A percentile compares a stretch with the other conserved stretches of the same genome.
phyloP scores from a whole-genome alignment of 2,113 vertebrate species.

The Scortum barcoo region DNA sequence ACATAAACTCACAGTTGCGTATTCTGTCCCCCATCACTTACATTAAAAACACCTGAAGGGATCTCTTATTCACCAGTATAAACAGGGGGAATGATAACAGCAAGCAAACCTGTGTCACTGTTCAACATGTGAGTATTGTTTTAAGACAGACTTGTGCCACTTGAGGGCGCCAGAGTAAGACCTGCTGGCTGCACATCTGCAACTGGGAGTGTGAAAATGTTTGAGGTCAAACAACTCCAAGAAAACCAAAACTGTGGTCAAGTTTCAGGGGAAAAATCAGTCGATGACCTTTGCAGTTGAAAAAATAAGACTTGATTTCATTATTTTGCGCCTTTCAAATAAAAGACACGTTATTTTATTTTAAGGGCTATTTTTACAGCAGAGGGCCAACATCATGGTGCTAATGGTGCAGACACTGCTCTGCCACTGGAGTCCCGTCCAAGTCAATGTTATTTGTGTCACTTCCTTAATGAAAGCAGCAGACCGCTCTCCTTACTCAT shows the following conservation, averaged over 20 bases:
- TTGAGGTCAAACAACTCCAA: slow-evolving; percentile 22
- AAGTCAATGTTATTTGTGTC: slow-evolving; percentile 74
- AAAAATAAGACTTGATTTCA: slow-evolving; percentile 50
- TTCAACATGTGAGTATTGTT: background rate
- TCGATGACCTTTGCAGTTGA: slow-evolving; percentile 24
- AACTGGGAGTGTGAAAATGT: slow-evolving; percentile 30
- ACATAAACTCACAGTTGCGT: background rate
- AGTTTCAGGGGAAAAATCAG: slow-evolving; percentile 5
- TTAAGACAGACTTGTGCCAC: slow-evolving; percentile 29
- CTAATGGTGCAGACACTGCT: slow-evolving; percentile 62
- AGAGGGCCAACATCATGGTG: slow-evolving; percentile 65
- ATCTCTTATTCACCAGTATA: too few relatives aligned
- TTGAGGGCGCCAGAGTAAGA: slow-evolving; percentile 60
- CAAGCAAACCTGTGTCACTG: too few relatives aligned
- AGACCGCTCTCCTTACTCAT: slow-evolving; percentile 69
- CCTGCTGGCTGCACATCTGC: slow-evolving; percentile 3
- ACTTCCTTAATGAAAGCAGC: slow-evolving; percentile 82
- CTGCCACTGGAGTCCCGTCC: slow-evolving; percentile 53
- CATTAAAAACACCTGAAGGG: too few relatives aligned
- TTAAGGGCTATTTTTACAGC: slow-evolving; percentile 62
- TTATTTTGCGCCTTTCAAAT: slow-evolving; percentile 51
- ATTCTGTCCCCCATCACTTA: too few relatives aligned
- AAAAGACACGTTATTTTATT: slow-evolving; percentile 44
- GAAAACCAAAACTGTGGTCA: slow-evolving; percentile 18
- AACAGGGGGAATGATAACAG: too few relatives aligned